Evolutionary conservation across 2,888 invertebrate species (phyloP).

Genomic region (Drosophila neoperkinsi): DNA sequence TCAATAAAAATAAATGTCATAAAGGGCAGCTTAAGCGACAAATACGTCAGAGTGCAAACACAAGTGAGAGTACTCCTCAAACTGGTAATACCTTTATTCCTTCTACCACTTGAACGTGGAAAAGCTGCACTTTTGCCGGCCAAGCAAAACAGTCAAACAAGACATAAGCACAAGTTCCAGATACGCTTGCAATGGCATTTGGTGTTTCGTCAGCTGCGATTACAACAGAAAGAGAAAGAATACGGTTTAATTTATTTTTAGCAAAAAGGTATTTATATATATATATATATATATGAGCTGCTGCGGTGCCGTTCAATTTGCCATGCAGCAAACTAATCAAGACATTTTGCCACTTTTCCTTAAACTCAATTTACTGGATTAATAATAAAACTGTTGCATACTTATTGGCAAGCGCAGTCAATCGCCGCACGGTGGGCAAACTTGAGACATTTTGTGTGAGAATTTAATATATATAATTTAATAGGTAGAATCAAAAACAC

Average conservation of each 20-base stretch:
- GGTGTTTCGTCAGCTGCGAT: slow-evolving; percentile 41
- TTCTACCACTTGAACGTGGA: slow-evolving; percentile 5
- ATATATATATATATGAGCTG: neutral
- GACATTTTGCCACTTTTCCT: slow-evolving; percentile 49
- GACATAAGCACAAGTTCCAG: slow-evolving; percentile 8
- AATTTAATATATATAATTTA: neutral
- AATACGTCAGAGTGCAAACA: slow-evolving; percentile 55
- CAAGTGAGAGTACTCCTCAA: slow-evolving; percentile 10
- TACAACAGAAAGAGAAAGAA: neutral
- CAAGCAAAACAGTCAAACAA: slow-evolving; percentile 45
- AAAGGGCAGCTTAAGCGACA: slow-evolving; percentile 70
- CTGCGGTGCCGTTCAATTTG: slow-evolving; percentile 27
- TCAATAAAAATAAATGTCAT: slow-evolving; percentile 80
- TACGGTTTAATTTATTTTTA: neutral
- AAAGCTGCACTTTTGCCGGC: slow-evolving; percentile 10
- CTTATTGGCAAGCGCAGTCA: slow-evolving; percentile 31
- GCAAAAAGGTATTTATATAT: neutral
- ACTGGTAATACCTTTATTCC: slow-evolving; percentile 1
- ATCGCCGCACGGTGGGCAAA: slow-evolving; percentile 1
- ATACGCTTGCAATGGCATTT: slow-evolving; percentile 15
- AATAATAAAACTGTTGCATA: slow-evolving; percentile 62
- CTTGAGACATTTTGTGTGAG: neutral
- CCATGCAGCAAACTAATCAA: slow-evolving; percentile 56
- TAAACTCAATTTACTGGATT: slow-evolving; percentile 61
- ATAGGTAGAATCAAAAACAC: neutral